phyloP scores from a whole-genome alignment of 2,888 invertebrate species.

The Netelia melanura region DNA sequence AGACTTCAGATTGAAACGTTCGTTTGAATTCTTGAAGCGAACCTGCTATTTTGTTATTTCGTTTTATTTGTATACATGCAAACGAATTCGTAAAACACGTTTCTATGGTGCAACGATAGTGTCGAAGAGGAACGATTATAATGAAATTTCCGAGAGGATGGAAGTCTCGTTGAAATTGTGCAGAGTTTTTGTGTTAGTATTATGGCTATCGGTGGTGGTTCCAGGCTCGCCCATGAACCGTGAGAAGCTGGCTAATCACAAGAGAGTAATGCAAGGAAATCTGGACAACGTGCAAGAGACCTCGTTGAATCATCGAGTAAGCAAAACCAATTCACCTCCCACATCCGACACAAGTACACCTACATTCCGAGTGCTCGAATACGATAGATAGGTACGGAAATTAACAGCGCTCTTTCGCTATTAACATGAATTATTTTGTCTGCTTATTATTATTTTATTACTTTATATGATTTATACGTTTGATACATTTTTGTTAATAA shows the following conservation, averaged over 20 bases:
- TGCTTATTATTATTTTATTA: slow-evolving; percentile 52
- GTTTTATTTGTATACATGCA: too few relatives aligned
- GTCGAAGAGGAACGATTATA: too few relatives aligned
- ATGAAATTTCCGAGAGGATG: background rate
- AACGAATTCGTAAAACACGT: too few relatives aligned
- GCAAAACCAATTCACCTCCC: slow-evolving; percentile 84
- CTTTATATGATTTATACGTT: slow-evolving; percentile 41
- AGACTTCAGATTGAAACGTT: too few relatives aligned
- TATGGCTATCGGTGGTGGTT: slow-evolving; percentile 76
- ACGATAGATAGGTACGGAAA: slow-evolving; percentile 81
- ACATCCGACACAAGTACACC: slow-evolving; percentile 82
- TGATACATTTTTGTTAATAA: slow-evolving; percentile 47
- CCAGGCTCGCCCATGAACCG: slow-evolving; percentile 93
- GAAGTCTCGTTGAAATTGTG: background rate
- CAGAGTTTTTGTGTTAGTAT: slow-evolving; percentile 39
- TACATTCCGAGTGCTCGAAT: slow-evolving; percentile 83
- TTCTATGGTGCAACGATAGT: too few relatives aligned
- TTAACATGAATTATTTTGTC: slow-evolving; percentile 23
- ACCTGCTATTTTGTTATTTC: background rate
- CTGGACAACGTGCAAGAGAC: slow-evolving; percentile 91
- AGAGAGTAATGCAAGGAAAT: slow-evolving; percentile 87
- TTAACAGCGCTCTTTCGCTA: slow-evolving; percentile 49
- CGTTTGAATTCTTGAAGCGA: background rate
- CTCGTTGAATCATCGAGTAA: slow-evolving; percentile 91
- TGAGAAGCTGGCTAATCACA: slow-evolving; percentile 92